These are phyloP conservation scores for Harpagoxenus sublaevis DNA, from an alignment of 2,888 invertebrate species.

Conservation along the genomic window DNA sequence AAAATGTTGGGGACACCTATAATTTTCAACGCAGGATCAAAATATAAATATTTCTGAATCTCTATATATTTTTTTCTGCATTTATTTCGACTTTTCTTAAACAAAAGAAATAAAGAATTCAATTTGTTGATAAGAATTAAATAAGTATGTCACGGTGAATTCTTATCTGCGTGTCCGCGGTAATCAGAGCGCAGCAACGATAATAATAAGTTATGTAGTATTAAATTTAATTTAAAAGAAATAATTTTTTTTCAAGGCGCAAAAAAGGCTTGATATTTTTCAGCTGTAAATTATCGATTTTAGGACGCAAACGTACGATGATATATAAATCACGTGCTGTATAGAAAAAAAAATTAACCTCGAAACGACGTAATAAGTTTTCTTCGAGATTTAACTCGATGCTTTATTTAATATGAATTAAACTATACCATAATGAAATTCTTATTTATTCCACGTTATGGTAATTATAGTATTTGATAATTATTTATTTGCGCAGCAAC, in stretches of 20 bases:
- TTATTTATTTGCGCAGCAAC: background rate
- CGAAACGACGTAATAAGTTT: background rate
- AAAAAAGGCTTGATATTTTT: background rate
- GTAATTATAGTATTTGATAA: background rate
- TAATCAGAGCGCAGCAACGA: background rate
- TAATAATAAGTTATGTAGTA: background rate
- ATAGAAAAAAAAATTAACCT: conserved; percentile 12
- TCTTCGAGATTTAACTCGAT: background rate
- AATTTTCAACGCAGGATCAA: background rate
- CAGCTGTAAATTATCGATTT: background rate
- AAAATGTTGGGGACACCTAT: background rate
- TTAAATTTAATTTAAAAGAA: background rate
- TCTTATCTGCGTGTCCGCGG: background rate
- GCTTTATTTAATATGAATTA: background rate
- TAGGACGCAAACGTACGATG: background rate
- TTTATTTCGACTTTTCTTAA: background rate
- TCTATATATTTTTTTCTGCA: background rate
- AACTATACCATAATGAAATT: background rate
- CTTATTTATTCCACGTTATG: background rate
- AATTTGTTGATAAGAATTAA: conserved; percentile 9
- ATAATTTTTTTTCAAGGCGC: background rate
- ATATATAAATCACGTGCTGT: background rate
- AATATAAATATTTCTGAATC: background rate
- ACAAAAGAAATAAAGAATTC: background rate
- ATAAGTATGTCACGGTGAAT: conserved; percentile 10